phyloP scores from a whole-genome alignment of 1,140 invertebrate species.

The Drosophila paulistorum region DNA sequence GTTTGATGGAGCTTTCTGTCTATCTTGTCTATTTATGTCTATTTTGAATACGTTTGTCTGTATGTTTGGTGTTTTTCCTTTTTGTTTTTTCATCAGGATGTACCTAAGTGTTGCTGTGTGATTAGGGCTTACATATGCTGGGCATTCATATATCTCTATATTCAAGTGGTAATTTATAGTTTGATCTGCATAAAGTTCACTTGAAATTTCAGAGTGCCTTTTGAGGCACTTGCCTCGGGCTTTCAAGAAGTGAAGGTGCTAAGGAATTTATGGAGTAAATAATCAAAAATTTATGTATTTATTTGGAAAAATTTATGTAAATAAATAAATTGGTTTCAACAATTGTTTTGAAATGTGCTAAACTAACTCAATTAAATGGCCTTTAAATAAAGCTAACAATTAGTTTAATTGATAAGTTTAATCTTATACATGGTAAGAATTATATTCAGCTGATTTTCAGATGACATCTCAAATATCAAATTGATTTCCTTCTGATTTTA shows the following conservation, averaged over 20 bases:
- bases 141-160: neutral
- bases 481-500: too few relatives aligned
- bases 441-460: too few relatives aligned
- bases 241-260: conserved; percentile 5
- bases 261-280: conserved; percentile 13
- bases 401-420: too few relatives aligned
- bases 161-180: conserved; percentile 35
- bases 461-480: too few relatives aligned
- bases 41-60: conserved; percentile 12
- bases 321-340: too few relatives aligned
- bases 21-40: conserved; percentile 7
- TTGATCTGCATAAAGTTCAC: conserved; percentile 16
- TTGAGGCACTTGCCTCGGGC: neutral
- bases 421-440: too few relatives aligned
- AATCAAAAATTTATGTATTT: neutral
- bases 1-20: conserved; percentile 20
- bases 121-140: conserved; percentile 13
- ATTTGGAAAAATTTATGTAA: neutral
- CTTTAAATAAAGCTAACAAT: too few relatives aligned
- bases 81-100: neutral
- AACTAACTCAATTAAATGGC: too few relatives aligned
- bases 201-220: conserved; percentile 1
- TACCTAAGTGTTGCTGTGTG: conserved; percentile 36
- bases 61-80: too few relatives aligned
- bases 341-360: too few relatives aligned